Conservation (phyloP, 2,888 invertebrate genomes). For the Eurois occulta region DNA sequence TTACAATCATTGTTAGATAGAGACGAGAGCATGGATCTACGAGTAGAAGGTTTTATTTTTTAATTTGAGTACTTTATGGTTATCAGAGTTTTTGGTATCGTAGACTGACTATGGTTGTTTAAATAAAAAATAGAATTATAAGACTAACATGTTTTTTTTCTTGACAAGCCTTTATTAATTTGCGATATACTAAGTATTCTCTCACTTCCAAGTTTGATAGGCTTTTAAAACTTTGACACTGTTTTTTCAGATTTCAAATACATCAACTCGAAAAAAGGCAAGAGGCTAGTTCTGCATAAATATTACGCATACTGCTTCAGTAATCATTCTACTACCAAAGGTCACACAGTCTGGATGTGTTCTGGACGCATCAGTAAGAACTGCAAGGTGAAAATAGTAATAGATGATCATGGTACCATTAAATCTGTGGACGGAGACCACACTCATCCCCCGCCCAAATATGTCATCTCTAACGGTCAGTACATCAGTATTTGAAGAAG, state of each 20-base stretch:
- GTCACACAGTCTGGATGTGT: not conserved
- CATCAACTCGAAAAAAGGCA: too few species aligned
- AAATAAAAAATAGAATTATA: too few species aligned
- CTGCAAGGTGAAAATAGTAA: not conserved
- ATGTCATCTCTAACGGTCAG: not conserved
- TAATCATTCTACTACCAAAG: too few species aligned
- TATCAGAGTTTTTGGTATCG: too few species aligned
- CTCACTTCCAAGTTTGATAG: not conserved
- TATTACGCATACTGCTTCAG: too few species aligned
- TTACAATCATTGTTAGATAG: too few species aligned
- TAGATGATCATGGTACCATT: not conserved
- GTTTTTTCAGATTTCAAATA: too few species aligned
- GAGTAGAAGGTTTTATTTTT: not conserved
- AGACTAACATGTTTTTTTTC: too few species aligned
- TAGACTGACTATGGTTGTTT: too few species aligned
- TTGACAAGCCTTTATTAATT: too few species aligned
- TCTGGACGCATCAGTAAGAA: not conserved
- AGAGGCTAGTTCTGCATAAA: too few species aligned
- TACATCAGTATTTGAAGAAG: not conserved
- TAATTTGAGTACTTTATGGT: not conserved
- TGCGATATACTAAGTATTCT: not conserved
- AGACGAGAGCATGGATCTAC: not conserved
- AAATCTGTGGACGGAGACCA: not conserved
- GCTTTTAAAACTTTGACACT: too few species aligned
- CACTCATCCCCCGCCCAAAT: not conserved